A percentile compares a stretch with the other conserved stretches of the same genome.
Conservation (phyloP, 2,888 invertebrate species). For the Lycaena phlaeas region DNA sequence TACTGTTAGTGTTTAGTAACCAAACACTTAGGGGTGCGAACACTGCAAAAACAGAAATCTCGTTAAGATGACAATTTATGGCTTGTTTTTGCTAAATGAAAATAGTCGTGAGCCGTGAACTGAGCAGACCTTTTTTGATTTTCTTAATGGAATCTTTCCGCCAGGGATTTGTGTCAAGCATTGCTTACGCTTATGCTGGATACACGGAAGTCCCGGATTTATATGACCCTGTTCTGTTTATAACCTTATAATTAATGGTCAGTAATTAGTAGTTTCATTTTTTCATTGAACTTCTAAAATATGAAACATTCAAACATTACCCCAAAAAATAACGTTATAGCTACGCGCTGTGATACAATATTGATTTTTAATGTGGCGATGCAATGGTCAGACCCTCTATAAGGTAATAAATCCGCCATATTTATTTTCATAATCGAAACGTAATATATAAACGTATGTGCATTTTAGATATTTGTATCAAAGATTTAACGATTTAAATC, state of each 20-base stretch:
- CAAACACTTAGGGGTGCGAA: constrained; percentile 57
- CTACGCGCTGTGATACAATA: too few relatives aligned
- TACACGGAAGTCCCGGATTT: constrained; percentile 13
- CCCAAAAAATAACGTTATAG: too few relatives aligned
- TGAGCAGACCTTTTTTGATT: constrained; percentile 70
- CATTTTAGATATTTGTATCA: too few relatives aligned
- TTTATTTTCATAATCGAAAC: too few relatives aligned
- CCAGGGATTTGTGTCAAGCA: constrained; percentile 65
- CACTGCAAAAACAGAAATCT: constrained; percentile 70
- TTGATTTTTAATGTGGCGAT: too few relatives aligned
- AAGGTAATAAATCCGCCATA: too few relatives aligned
- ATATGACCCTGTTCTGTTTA: constrained; percentile 5
- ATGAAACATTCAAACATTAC: too few relatives aligned
- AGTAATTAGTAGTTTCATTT: not conserved
- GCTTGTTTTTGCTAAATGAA: constrained; percentile 74
- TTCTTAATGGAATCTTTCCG: constrained; percentile 72
- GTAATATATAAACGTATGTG: too few relatives aligned
- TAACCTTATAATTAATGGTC: not conserved
- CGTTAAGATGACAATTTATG: constrained; percentile 74
- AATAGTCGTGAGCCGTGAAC: constrained; percentile 66
- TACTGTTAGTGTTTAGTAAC: constrained; percentile 1
- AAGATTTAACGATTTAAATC: too few relatives aligned
- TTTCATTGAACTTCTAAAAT: too few relatives aligned
- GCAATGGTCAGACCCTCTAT: too few relatives aligned
- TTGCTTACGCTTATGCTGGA: constrained; percentile 47